A percentile compares a stretch with the other conserved stretches of the same genome.
phyloP scores from a whole-genome alignment of 1,140 invertebrate genomes.

The Drosophila arawakana region DNA sequence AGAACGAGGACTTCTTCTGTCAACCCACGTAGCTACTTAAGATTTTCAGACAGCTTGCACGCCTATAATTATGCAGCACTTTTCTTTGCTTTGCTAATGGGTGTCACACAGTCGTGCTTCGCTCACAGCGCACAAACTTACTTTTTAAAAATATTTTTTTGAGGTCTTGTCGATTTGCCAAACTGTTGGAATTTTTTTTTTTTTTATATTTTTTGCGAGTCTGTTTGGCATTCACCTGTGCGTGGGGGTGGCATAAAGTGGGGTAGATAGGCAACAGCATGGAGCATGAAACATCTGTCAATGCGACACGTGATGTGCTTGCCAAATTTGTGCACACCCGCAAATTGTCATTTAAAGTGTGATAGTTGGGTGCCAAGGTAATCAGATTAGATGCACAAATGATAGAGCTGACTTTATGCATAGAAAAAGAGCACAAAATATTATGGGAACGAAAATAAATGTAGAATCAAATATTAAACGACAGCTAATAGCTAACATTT shows the following conservation, averaged over 20 bases:
- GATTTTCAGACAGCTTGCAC: no score
- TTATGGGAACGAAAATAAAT: background rate
- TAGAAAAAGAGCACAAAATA: background rate
- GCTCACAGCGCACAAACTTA: no score
- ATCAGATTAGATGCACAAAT: conserved; percentile 50
- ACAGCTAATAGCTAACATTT: conserved; percentile 4
- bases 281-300: conserved; percentile 41
- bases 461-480: background rate
- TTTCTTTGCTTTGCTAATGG: no score
- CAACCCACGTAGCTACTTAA: no score
- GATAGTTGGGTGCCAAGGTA: conserved; percentile 52
- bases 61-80: no score
- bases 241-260: conserved; percentile 12
- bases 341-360: conserved; percentile 44
- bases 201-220: background rate
- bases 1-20: no score
- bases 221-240: conserved; percentile 38
- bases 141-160: conserved; percentile 13
- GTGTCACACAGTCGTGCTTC: no score
- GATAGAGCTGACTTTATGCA: conserved; percentile 31
- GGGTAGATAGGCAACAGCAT: conserved; percentile 17
- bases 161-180: conserved; percentile 46
- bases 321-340: conserved; percentile 35
- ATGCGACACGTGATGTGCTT: conserved; percentile 57
- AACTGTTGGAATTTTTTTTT: conserved; percentile 10